A percentile compares a stretch with the other conserved stretches of the same genome.
Conservation (phyloP, 2,888 invertebrate species). For the Pasiphila rectangulata region DNA sequence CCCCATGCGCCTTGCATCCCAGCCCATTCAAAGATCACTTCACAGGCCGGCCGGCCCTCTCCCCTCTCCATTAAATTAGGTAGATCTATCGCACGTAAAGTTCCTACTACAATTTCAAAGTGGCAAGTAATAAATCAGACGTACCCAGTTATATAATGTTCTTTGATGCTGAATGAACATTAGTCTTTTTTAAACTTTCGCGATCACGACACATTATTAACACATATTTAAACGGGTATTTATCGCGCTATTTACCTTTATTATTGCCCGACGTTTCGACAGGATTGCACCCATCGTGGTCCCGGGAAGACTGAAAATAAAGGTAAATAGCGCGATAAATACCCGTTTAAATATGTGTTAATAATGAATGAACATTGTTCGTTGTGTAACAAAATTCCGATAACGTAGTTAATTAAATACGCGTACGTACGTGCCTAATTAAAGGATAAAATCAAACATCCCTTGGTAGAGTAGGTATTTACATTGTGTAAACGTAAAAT, state of each 20-base stretch:
- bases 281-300: too few relatives aligned
- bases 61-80: not conserved
- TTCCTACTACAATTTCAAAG: not conserved
- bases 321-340: too few relatives aligned
- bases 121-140: not conserved
- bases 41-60: slow-evolving; percentile 8
- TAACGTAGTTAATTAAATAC: not conserved
- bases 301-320: too few relatives aligned
- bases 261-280: too few relatives aligned
- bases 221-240: too few relatives aligned
- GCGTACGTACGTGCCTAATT: too few relatives aligned
- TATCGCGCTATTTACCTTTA: too few relatives aligned
- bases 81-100: not conserved
- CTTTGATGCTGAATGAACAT: not conserved
- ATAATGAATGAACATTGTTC: not conserved
- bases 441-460: too few relatives aligned
- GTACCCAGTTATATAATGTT: not conserved
- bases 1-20: slow-evolving; percentile 55
- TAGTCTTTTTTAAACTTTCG: not conserved
- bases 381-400: not conserved
- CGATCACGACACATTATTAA: too few relatives aligned
- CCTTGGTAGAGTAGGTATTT: too few relatives aligned
- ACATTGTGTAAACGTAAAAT: too few relatives aligned
- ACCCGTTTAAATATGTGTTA: too few relatives aligned
- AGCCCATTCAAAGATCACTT: slow-evolving; percentile 35